A percentile compares a stretch with the other conserved stretches of the same genome.
Conservation (phyloP, 1,140 invertebrate genomes). For the Aphis craccivora region DNA sequence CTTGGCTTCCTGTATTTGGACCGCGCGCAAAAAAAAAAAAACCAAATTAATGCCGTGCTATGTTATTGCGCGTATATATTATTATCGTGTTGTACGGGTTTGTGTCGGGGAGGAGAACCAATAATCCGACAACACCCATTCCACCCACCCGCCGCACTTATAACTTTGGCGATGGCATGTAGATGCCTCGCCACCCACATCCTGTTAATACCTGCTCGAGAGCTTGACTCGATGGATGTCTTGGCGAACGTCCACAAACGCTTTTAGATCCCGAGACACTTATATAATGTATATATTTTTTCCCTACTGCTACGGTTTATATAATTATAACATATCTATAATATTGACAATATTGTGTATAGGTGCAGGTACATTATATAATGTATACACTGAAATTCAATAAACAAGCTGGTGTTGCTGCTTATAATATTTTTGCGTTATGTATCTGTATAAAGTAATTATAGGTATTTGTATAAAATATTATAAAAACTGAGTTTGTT, state of each 20-base stretch:
- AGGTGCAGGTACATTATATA: too few relatives aligned
- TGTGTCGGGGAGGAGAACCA: not conserved
- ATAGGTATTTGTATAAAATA: not conserved
- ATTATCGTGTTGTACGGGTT: not conserved
- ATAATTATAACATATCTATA: not conserved
- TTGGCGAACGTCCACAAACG: slow-evolving; percentile 10
- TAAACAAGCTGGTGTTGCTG: too few relatives aligned
- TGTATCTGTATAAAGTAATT: not conserved
- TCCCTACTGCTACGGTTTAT: not conserved
- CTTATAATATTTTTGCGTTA: not conserved
- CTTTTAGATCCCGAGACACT: not conserved
- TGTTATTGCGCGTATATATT: too few relatives aligned
- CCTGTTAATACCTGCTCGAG: not conserved
- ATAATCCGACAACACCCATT: not conserved
- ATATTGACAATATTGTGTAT: too few relatives aligned
- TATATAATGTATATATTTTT: not conserved
- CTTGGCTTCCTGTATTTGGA: slow-evolving; percentile 69
- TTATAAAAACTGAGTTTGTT: not conserved
- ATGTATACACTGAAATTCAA: too few relatives aligned
- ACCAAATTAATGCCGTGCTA: not conserved
- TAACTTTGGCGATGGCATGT: not conserved
- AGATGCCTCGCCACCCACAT: not conserved
- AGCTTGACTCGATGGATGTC: not conserved
- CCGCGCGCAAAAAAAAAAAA: not conserved
- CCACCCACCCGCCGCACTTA: too few relatives aligned